Base-by-base conservation (phyloP, 2,797 vertebrate genomes). In the Petrocephalus schoutedeni region DNA sequence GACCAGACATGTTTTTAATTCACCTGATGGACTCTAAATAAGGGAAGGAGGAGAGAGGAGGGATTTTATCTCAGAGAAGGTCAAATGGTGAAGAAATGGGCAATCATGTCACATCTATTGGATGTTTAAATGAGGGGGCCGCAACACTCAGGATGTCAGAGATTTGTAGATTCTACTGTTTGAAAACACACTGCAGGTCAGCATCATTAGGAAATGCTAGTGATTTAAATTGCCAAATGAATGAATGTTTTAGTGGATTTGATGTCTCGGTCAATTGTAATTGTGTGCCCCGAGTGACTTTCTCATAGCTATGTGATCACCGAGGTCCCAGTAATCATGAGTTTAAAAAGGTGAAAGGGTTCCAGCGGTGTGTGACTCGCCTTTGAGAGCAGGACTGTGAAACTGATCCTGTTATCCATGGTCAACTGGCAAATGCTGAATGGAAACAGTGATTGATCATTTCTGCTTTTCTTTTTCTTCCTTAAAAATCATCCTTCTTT, bases 21-120 rank as follows among this genome's bases (percentile, higher is more conserved):
- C 91, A 91, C 93, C 92, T 90, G 87, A 88, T 64, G 32, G 51
- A 77, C 86, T 89, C 85, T 92, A 91, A 94, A 93, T 91, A 90
- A 91, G 89, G 89, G 89, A 80, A 89, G 91, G 92, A 94, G 94
- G 91, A 93, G 92, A 91, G 91, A 90, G 91, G 92, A 93, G 92
- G 84, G 90, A 88, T 88, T 88, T 91, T 92, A 95, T 94, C 94
- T 51, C 84, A 58, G 92, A 92, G 93, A 92, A 91, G 36, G 88
- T 86, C 87, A 88, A 92, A 93, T 21, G 8, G 32, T 12, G 93
- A 93, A 94, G 19, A 80, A 80, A 49, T 49, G 19, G 2, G 41
- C 4, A 49, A 49, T 49, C 45, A 49, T 80, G 41, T 80, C 41
- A 19, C 41, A 41, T 49, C 36, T 49, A 49, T 80, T 80, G 74